phyloP scores from a whole-genome alignment of 2,113 vertebrate species.

The Alces alces region DNA sequence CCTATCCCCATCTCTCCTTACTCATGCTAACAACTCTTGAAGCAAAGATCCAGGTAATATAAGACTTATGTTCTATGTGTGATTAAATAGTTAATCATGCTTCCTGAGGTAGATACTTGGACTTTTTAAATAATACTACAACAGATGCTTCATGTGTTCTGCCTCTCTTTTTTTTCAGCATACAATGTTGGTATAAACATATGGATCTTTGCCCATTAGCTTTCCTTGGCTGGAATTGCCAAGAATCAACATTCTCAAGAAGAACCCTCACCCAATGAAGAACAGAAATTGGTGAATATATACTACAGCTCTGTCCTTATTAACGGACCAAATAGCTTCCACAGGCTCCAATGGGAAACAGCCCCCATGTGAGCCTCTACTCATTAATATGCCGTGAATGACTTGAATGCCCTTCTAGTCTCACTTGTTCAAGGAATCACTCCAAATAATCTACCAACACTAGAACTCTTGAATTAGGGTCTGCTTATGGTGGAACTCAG shows the following conservation, averaged over 20 bases:
- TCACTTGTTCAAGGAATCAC: not conserved
- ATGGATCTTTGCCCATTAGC: not conserved
- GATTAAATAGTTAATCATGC: not conserved
- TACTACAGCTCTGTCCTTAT: not conserved
- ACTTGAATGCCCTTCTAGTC: not conserved
- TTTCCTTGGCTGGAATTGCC: not conserved
- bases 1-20: not conserved
- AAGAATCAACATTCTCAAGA: not conserved
- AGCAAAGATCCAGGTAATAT: not conserved
- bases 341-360: not conserved
- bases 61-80: not conserved
- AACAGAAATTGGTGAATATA: not conserved
- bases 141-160: not conserved
- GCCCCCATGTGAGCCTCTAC: not conserved
- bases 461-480: not conserved
- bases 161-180: not conserved
- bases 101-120: not conserved
- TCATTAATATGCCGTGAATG: not conserved
- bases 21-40: not conserved
- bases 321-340: not conserved
- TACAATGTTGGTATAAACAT: not conserved
- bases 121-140: not conserved
- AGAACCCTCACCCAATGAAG: not conserved
- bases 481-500: not conserved
- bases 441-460: not conserved